Percentiles rank a stretch among this genome's conserved stretches.
phyloP scores from a whole-genome alignment of 2,888 invertebrate species.

The Slavum lentiscoides region DNA sequence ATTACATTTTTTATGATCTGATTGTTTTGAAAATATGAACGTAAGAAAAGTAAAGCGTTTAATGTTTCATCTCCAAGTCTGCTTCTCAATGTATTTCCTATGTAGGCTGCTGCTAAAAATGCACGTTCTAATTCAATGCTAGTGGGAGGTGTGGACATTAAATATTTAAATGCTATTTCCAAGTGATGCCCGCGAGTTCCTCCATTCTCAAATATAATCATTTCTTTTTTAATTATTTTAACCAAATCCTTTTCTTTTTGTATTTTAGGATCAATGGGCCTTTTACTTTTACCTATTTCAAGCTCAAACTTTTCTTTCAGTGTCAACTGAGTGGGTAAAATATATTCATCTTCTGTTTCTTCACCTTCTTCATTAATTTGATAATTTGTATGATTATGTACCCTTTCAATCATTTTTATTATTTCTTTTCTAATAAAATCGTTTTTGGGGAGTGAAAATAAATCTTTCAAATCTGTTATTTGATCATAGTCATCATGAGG shows the following conservation, averaged over 20 bases:
- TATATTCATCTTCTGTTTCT: too few relatives aligned
- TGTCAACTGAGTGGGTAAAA: too few relatives aligned
- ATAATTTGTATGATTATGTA: too few relatives aligned
- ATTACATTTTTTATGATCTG: not conserved
- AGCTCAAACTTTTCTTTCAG: too few relatives aligned
- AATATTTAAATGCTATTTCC: conserved; percentile 15
- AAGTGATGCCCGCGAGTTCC: conserved; percentile 9
- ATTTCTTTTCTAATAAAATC: conserved; percentile 20
- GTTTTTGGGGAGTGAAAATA: conserved; percentile 21
- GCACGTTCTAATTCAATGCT: conserved; percentile 14
- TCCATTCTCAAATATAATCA: conserved; percentile 19
- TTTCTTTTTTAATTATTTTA: conserved; percentile 28
- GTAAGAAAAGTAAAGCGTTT: conserved; percentile 4
- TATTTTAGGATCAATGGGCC: not conserved
- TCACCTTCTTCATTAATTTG: too few relatives aligned
- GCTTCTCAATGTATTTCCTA: conserved; percentile 6
- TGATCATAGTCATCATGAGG: conserved; percentile 1
- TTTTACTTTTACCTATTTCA: conserved; percentile 7
- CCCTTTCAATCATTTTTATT: conserved; percentile 7
- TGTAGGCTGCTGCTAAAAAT: conserved; percentile 8
- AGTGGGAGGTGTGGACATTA: conserved; percentile 4
- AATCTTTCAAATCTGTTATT: conserved; percentile 4
- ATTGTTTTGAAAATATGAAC: conserved; percentile 6
- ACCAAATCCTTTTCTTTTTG: conserved; percentile 15
- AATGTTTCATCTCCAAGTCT: conserved; percentile 8